A percentile compares a stretch with the other conserved stretches of the same genome.
phyloP scores from a whole-genome alignment of 2,113 vertebrate genomes.

The Ictidomys tridecemlineatus region DNA sequence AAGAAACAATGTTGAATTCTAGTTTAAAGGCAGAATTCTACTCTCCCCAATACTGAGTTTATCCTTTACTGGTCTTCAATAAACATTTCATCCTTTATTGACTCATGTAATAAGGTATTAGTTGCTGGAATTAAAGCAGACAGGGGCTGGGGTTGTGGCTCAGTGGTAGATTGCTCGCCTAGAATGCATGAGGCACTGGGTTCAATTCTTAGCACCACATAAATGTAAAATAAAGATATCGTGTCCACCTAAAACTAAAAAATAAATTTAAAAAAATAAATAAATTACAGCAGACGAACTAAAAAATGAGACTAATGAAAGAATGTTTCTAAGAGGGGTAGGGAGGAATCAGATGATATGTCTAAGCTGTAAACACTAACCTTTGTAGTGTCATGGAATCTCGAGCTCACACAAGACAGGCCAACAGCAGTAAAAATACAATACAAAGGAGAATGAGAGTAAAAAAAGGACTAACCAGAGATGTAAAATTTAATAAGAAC shows the following conservation, averaged over 20 bases:
- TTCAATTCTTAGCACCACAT: too few relatives aligned
- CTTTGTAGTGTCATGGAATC: not conserved
- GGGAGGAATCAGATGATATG: not conserved
- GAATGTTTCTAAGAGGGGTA: not conserved
- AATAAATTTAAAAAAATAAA: too few relatives aligned
- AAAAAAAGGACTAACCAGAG: constrained; percentile 36
- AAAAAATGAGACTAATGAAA: constrained; percentile 8
- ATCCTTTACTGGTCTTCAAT: not conserved
- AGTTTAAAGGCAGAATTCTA: constrained; percentile 56
- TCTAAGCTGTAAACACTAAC: not conserved
- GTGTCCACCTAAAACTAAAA: too few relatives aligned
- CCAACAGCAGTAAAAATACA: not conserved
- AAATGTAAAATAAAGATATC: too few relatives aligned
- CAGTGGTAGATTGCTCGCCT: too few relatives aligned
- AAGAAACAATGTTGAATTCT: constrained; percentile 46
- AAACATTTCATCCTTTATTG: constrained; percentile 8
- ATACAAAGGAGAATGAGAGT: not conserved
- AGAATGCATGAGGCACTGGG: too few relatives aligned
- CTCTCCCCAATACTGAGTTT: not conserved
- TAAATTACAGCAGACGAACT: constrained; percentile 34
- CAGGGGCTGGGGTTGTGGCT: too few relatives aligned
- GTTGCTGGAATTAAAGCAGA: constrained; percentile 44
- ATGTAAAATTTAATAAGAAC: constrained; percentile 26
- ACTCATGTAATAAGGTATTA: constrained; percentile 6
- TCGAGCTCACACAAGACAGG: not conserved